phyloP scores from a whole-genome alignment of 2,113 vertebrate genomes.

The Epinephelus cyanopodus region DNA sequence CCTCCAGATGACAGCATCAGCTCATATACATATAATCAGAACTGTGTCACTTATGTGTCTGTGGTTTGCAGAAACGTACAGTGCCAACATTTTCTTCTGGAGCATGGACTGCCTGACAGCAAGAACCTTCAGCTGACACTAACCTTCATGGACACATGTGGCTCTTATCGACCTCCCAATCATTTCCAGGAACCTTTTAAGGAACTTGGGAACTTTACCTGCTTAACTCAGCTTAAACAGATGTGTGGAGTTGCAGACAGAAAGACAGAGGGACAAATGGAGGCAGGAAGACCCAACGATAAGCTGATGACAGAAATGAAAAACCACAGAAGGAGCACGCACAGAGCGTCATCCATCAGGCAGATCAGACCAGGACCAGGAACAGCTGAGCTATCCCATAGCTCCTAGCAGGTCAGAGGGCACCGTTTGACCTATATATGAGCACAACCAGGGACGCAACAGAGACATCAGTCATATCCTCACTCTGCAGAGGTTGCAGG shows the following conservation, averaged over 20 bases:
- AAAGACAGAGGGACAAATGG: constrained; percentile 32
- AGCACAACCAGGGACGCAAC: constrained; percentile 60
- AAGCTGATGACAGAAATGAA: constrained; percentile 55
- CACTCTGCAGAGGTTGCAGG: constrained; percentile 28
- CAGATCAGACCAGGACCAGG: constrained; percentile 42
- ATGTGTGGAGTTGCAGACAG: constrained; percentile 55
- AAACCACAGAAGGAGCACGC: constrained; percentile 39
- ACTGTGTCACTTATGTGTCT: too few species aligned
- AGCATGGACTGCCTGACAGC: background rate
- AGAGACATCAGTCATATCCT: constrained; percentile 69
- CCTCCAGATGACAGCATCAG: too few species aligned
- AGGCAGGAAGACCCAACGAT: constrained; percentile 39
- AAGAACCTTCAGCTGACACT: background rate
- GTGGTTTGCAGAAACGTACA: too few species aligned
- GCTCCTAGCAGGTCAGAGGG: constrained; percentile 66
- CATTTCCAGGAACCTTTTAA: constrained; percentile 20
- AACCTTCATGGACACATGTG: constrained; percentile 25
- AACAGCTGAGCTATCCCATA: constrained; percentile 52
- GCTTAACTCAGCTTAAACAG: constrained; percentile 50
- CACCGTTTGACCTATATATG: constrained; percentile 63
- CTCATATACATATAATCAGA: too few species aligned
- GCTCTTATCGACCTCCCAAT: constrained; percentile 16
- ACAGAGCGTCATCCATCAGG: constrained; percentile 68
- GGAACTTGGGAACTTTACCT: constrained; percentile 24
- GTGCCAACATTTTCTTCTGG: too few species aligned